Percentiles rank a stretch among this genome's conserved stretches.
These are phyloP conservation scores for Dasypogon diadema DNA, from an alignment of 2,888 invertebrate genomes.

Conservation along the genomic window DNA sequence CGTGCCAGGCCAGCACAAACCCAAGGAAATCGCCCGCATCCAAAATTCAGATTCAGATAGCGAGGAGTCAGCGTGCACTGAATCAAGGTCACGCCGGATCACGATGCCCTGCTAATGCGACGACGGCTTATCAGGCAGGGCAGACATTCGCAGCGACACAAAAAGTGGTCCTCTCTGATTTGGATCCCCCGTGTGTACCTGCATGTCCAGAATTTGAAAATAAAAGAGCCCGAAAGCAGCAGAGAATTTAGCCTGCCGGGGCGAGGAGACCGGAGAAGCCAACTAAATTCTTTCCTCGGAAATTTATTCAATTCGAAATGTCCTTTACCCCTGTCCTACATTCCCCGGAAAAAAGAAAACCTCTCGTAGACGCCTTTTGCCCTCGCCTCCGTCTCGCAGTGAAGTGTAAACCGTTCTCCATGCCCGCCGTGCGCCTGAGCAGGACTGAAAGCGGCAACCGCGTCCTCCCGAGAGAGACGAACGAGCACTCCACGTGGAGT, in stretches of 20 bases:
- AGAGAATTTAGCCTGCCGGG: neutral
- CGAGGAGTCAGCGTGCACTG: too few relatives aligned
- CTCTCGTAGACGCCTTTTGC: constrained; percentile 34
- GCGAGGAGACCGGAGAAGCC: neutral
- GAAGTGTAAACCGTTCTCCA: constrained; percentile 38
- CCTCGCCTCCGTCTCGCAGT: constrained; percentile 40
- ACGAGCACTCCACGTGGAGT: constrained; percentile 41
- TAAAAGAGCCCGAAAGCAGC: neutral
- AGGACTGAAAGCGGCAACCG: neutral
- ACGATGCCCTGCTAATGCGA: too few relatives aligned
- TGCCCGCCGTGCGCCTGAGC: neutral
- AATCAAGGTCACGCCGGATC: too few relatives aligned
- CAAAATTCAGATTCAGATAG: too few relatives aligned
- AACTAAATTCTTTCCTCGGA: constrained; percentile 31
- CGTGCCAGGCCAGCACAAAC: too few relatives aligned
- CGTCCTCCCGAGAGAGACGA: neutral
- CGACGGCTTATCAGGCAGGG: too few relatives aligned
- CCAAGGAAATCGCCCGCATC: too few relatives aligned
- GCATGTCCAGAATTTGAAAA: constrained; percentile 29
- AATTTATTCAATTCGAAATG: constrained; percentile 47
- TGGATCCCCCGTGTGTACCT: neutral
- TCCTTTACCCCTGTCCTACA: constrained; percentile 30
- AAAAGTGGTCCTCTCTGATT: neutral
- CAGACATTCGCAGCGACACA: neutral
- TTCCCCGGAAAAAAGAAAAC: constrained; percentile 19